Conservation (phyloP, 2,888 invertebrate genomes). For the Mallateleia sp. region DNA sequence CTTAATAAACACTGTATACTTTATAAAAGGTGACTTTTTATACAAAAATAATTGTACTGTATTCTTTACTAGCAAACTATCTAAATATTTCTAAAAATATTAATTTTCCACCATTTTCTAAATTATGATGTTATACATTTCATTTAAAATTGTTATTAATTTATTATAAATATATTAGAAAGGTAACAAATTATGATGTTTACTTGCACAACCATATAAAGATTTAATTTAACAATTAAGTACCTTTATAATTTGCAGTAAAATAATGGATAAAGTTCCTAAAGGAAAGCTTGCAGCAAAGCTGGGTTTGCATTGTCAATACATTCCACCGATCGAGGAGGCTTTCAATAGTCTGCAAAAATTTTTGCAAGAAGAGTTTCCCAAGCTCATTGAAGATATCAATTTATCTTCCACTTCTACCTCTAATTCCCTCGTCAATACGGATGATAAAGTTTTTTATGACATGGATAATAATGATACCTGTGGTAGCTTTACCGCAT, state of each 20-base stretch:
- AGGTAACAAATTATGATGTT: too few species aligned
- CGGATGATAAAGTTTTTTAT: slow-evolving; percentile 60
- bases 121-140: too few species aligned
- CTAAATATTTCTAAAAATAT: too few species aligned
- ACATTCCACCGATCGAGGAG: slow-evolving; percentile 88
- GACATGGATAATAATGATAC: slow-evolving; percentile 79
- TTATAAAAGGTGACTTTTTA: slow-evolving; percentile 88
- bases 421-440: slow-evolving; percentile 56
- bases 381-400: slow-evolving; percentile 87
- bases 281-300: slow-evolving; percentile 86
- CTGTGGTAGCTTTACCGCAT: slow-evolving; percentile 86
- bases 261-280: slow-evolving; percentile 85
- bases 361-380: slow-evolving; percentile 88
- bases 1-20: slow-evolving; percentile 86
- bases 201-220: too few species aligned
- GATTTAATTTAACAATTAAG: too few species aligned
- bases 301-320: slow-evolving; percentile 86
- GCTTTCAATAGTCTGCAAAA: slow-evolving; percentile 88
- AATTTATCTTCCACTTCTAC: slow-evolving; percentile 83
- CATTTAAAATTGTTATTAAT: too few species aligned
- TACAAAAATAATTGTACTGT: too few species aligned
- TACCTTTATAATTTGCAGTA: slow-evolving; percentile 84
- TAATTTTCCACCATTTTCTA: too few species aligned
- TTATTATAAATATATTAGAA: too few species aligned
- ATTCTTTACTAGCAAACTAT: too few species aligned